Evolutionary conservation across 2,113 vertebrate species (phyloP), one percentile per base, ranked within the genome.

Genomic region (Ceyx melanurus): DNA sequence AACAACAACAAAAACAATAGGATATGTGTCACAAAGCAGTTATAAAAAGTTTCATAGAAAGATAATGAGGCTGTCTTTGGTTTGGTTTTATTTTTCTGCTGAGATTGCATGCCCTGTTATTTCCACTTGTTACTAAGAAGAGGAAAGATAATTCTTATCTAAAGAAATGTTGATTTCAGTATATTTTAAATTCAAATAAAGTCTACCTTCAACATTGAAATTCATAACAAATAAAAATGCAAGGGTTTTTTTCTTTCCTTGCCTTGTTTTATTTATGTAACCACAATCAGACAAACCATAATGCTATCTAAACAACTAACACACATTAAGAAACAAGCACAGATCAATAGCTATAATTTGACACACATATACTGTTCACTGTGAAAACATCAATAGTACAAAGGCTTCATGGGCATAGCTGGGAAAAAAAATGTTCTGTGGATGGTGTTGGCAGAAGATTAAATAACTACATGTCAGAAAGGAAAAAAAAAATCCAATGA

Each of bases 271-370:
- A 95, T 97, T 97, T 97, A 92, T 97, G 83, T 62, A 92, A 86
- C 82, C 43, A 85, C 73, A 92, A 93, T 95, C 91, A 95, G 92
- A 91, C 50, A 95, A 94, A 85, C 57, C 77, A 94, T 94, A 97
- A 97, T 90, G 93, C 68, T 95, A 96, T 96, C 95, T 96, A 94
- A 97, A 97, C 87, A 96, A 94, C 92, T 78, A 23, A 23, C 66
- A 84, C 83, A 67, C 89, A 96, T 97, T 97, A 97, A 97, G 94
- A 97, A 97, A 96, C 93, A 97, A 97, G 94, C 82, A 95, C 75
- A 96, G 97, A 98, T 97, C 97, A 97, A 97, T 98, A 97, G 92
- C 89, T 97, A 89, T 98, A 97, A 98, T 97, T 96, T 97, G 96
- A 97, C 93, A 97, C 66, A 96, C 73, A 94, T 77, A 62, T 79